A percentile compares a stretch with the other conserved stretches of the same genome.
Evolutionary conservation across 2,113 vertebrate species (phyloP).

Genomic region (Harpagus bidentatus): DNA sequence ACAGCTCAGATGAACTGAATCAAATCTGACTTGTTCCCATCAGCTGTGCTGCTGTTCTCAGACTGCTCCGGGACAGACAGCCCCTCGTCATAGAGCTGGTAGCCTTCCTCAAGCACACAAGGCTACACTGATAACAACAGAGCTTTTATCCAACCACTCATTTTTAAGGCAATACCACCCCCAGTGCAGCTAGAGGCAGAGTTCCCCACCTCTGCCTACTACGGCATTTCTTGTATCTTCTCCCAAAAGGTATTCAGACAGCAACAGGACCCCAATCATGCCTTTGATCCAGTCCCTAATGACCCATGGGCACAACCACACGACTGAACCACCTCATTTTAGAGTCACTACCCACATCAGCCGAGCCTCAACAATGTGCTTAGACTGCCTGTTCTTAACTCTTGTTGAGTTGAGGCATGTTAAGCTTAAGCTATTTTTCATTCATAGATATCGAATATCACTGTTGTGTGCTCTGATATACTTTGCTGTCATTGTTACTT

Average conservation of each 20-base stretch:
- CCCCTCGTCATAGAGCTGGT: not conserved
- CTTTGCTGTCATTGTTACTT: not conserved
- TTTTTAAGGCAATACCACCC: not conserved
- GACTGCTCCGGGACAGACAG: not conserved
- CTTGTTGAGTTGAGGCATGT: not conserved
- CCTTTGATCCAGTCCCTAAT: not conserved
- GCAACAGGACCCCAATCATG: not conserved
- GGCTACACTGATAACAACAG: not conserved
- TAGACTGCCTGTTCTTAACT: not conserved
- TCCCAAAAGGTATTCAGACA: not conserved
- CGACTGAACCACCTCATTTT: not conserved
- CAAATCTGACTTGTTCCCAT: not conserved
- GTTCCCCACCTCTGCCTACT: not conserved
- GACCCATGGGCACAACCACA: not conserved
- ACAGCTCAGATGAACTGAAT: not conserved
- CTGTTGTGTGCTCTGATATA: not conserved
- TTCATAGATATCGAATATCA: not conserved
- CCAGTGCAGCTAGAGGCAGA: not conserved
- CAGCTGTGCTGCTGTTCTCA: not conserved
- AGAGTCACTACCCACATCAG: not conserved
- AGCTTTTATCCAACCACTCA: not conserved
- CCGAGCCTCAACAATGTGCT: rapidly evolving
- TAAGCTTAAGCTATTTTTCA: not conserved
- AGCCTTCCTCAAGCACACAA: not conserved
- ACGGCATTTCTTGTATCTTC: not conserved